phyloP scores from a whole-genome alignment of 2,113 vertebrate genomes.

The Cephalopterus ornatus region DNA sequence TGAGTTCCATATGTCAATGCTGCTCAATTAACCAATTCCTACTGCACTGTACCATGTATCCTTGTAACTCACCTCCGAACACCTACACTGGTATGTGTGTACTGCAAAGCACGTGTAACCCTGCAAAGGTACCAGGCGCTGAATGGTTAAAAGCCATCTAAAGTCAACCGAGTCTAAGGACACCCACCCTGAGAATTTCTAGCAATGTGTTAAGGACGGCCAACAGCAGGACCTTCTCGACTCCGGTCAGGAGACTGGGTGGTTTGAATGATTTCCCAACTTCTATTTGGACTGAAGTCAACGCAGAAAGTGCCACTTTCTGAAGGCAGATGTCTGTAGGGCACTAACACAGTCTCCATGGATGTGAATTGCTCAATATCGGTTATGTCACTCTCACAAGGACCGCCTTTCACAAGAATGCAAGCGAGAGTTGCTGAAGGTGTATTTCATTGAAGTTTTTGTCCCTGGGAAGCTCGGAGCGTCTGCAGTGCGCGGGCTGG shows the following conservation, averaged over 20 bases:
- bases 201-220: neutral
- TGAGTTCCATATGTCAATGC: neutral
- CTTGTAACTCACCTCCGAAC: neutral
- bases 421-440: neutral
- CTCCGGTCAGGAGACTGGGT: neutral
- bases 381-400: neutral
- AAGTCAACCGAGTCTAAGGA: neutral
- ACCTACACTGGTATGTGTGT: fast-evolving
- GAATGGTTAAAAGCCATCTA: neutral
- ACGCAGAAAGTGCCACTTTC: neutral
- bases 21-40: neutral
- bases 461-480: neutral
- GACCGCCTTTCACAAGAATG: neutral
- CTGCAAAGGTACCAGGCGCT: neutral
- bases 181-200: neutral
- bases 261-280: neutral
- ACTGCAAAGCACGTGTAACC: neutral
- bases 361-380: neutral
- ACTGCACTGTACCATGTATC: neutral
- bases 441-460: slow-evolving; percentile 53
- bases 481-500: neutral
- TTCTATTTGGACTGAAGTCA: neutral
- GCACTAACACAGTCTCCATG: neutral
- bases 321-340: neutral
- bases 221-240: neutral